phyloP scores from a whole-genome alignment of 2,797 vertebrate genomes.

The Carapus acus region DNA sequence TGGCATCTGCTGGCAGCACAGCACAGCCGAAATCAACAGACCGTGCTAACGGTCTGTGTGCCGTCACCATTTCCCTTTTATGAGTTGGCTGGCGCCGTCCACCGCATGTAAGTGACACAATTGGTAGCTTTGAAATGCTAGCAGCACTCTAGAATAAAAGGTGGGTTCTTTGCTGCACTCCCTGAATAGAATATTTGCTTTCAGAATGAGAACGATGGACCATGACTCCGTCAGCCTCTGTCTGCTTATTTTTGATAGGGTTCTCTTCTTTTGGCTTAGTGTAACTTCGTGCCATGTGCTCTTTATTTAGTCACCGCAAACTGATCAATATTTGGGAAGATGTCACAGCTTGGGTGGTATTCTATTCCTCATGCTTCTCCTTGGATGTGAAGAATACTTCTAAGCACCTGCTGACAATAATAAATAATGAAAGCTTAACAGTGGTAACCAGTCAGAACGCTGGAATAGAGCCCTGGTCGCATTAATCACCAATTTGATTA shows the following conservation, averaged over 20 bases:
- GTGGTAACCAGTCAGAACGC: too few relatives aligned
- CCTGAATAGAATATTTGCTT: constrained; percentile 9
- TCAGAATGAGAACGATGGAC: constrained; percentile 6
- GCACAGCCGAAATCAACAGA: constrained; percentile 44
- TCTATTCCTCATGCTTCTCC: constrained; percentile 19
- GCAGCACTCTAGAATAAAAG: too few relatives aligned
- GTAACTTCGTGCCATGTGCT: constrained; percentile 23
- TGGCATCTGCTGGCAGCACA: constrained; percentile 50
- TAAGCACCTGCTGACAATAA: too few relatives aligned
- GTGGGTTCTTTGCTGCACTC: not conserved
- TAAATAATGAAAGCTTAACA: too few relatives aligned
- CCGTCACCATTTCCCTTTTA: constrained; percentile 3
- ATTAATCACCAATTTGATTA: too few relatives aligned
- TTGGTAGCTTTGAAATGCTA: too few relatives aligned
- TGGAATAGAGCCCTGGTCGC: too few relatives aligned
- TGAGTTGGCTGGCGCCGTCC: constrained; percentile 1
- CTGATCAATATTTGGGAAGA: constrained; percentile 2
- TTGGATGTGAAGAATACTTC: constrained; percentile 37
- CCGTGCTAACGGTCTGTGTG: constrained; percentile 26
- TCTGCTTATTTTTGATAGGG: not conserved
- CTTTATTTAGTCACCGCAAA: constrained; percentile 14
- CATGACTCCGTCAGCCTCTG: constrained; percentile 8
- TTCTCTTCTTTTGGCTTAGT: constrained; percentile 9
- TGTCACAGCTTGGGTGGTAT: constrained; percentile 14
- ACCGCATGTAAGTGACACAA: not conserved